Evolutionary conservation across 2,888 invertebrate genomes (phyloP).

Genomic region (Sinohyriopsis cumingii): DNA sequence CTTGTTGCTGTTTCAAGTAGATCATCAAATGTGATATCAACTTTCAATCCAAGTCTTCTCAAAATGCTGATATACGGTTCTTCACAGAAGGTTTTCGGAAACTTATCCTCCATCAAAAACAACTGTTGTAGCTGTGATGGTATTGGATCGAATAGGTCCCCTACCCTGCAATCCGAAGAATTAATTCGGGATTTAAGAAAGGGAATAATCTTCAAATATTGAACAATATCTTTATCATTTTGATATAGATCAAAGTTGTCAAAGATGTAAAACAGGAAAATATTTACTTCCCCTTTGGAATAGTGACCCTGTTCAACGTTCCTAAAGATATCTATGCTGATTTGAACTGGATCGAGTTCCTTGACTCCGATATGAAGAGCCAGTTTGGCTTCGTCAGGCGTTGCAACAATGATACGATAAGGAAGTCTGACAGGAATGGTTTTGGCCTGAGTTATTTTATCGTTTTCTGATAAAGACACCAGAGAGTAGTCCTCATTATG

Average conservation of each 20-base stretch:
- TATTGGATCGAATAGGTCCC: constrained; percentile 22
- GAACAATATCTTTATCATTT: not conserved
- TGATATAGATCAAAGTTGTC: not conserved
- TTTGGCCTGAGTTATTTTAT: too few species aligned
- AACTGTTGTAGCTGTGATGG: constrained; percentile 8
- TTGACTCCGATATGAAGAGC: not conserved
- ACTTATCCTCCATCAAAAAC: constrained; percentile 7
- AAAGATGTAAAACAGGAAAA: constrained; percentile 6
- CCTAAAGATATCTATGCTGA: constrained; percentile 4
- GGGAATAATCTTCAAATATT: constrained; percentile 8
- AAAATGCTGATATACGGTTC: not conserved
- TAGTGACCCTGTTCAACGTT: not conserved
- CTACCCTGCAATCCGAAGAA: not conserved
- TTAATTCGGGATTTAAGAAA: constrained; percentile 16
- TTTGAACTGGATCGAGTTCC: not conserved
- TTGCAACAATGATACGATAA: too few species aligned
- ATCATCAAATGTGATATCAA: constrained; percentile 10
- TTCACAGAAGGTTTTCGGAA: constrained; percentile 13
- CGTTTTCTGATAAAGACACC: too few species aligned
- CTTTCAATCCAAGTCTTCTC: constrained; percentile 18
- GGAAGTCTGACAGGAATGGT: too few species aligned
- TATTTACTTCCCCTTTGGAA: not conserved
- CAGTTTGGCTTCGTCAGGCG: too few species aligned
- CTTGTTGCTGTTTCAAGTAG: constrained; percentile 9
- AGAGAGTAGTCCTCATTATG: too few species aligned